Conservation (phyloP, 2,113 vertebrate genomes). For the Psittacula cyanocephala region DNA sequence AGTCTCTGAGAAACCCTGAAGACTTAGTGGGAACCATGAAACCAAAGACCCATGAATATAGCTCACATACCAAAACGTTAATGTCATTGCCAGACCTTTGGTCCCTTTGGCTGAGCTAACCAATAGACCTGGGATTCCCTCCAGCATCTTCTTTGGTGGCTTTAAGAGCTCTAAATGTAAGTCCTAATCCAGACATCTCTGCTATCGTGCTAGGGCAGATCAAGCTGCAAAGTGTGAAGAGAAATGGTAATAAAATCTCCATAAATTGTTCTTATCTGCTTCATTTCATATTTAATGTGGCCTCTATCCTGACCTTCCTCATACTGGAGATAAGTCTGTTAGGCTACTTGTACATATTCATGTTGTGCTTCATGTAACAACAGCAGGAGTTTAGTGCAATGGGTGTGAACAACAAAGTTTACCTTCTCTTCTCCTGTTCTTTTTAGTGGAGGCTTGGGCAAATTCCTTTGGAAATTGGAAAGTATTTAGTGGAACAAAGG, state of each 20-base stretch:
- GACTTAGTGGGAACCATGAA: background rate
- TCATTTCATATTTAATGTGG: accelerated
- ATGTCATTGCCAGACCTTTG: background rate
- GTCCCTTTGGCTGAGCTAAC: slow-evolving; percentile 6
- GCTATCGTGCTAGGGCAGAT: background rate
- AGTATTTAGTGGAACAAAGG: background rate
- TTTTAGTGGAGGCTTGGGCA: background rate
- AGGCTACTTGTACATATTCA: background rate
- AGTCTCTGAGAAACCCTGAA: background rate
- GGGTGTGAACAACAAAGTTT: background rate
- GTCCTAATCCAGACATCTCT: background rate
- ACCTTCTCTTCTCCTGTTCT: background rate
- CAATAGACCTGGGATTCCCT: slow-evolving; percentile 33
- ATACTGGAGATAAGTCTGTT: accelerated
- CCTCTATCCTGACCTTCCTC: background rate
- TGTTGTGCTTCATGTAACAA: background rate
- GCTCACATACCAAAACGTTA: background rate
- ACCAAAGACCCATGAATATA: background rate
- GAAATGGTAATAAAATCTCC: background rate
- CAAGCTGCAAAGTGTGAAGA: background rate
- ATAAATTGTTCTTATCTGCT: background rate
- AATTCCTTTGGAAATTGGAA: background rate
- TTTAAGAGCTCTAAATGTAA: background rate
- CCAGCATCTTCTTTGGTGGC: background rate
- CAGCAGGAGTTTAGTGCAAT: background rate